Percentiles rank a stretch among this genome's conserved stretches.
phyloP scores from a whole-genome alignment of 1,140 invertebrate genomes.

The Coenobita brevimanus region DNA sequence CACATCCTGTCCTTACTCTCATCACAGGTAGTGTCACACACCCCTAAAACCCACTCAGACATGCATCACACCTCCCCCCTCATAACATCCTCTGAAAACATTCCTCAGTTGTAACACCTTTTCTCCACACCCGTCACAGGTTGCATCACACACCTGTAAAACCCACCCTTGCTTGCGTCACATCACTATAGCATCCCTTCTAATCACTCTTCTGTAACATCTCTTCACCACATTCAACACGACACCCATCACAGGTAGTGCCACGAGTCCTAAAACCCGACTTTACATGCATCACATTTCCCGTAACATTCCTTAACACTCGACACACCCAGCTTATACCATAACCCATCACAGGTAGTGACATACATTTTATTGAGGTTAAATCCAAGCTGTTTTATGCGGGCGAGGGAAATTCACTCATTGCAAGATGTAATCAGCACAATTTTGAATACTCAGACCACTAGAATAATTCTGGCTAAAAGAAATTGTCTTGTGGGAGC shows the following conservation, averaged over 20 bases:
- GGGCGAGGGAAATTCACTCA: too few species aligned
- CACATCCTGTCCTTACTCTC: neutral
- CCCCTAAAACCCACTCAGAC: neutral
- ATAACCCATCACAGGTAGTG: too few species aligned
- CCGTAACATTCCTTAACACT: neutral
- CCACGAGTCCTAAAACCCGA: too few species aligned
- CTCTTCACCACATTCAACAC: too few species aligned
- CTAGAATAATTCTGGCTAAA: too few species aligned
- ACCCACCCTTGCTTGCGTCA: neutral
- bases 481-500: too few species aligned
- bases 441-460: too few species aligned
- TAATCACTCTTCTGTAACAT: too few species aligned
- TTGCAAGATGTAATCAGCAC: too few species aligned
- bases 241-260: neutral
- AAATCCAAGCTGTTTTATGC: too few species aligned
- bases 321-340: neutral
- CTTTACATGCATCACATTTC: too few species aligned
- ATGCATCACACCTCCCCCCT: neutral
- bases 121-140: conserved; percentile 62
- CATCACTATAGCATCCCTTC: neutral
- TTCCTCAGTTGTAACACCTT: conserved; percentile 41
- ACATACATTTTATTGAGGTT: too few species aligned
- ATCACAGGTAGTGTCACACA: conserved; percentile 28
- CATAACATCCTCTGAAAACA: neutral
- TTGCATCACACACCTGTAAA: conserved; percentile 40